Evolutionary conservation across 1,140 invertebrate species (phyloP), one percentile per base, ranked within the genome.

Genomic region (Trachymyrmex cornetzi): DNA sequence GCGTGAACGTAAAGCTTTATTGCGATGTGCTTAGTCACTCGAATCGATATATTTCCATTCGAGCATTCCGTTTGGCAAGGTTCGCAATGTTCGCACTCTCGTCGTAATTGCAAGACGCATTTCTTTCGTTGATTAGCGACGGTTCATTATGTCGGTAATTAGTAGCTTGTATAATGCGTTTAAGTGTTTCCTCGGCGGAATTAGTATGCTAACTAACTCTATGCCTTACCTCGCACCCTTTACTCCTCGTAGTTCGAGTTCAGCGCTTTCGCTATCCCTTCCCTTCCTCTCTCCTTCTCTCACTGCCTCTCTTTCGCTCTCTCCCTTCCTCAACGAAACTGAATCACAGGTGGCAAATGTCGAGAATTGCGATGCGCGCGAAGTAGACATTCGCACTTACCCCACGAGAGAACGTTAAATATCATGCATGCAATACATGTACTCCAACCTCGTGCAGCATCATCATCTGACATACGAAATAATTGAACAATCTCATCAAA

Each of bases 81-180:
- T 38, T 48, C 50, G 57, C 34, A 44, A 44, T 44, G 9, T 44
- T 44, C 38, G 38, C 38, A 44, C 30, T 38, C 30, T 64, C 19
- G 53, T 14, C 24, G 63, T 71, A 77, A 64, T 69, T 86, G 44
- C 34, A 59, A 61, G 61, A 44, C 84, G 59, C 81, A 88, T 90
- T 93, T 93, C 92, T 93, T 93, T 93, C 90, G 59, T 88, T 85
- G 92, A 93, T 93, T 93, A 93, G 91, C 88, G 88, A 92, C 90
- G 89, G 87, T 89, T 93, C 91, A 93, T 93, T 93, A 93, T 93
- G 91, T 88, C 59, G 64, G 89, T 89, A 93, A 93, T 93, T 93
- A 93, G 91, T 88, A 92, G 92, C 89, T 92, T 92, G 92, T 87
- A 88, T 93, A 93, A 93, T 93, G 91, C 92, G 92, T 93, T 93